A percentile compares a stretch with the other conserved stretches of the same genome.
phyloP scores from a whole-genome alignment of 2,797 vertebrate species.

The Myripristis murdjan region DNA sequence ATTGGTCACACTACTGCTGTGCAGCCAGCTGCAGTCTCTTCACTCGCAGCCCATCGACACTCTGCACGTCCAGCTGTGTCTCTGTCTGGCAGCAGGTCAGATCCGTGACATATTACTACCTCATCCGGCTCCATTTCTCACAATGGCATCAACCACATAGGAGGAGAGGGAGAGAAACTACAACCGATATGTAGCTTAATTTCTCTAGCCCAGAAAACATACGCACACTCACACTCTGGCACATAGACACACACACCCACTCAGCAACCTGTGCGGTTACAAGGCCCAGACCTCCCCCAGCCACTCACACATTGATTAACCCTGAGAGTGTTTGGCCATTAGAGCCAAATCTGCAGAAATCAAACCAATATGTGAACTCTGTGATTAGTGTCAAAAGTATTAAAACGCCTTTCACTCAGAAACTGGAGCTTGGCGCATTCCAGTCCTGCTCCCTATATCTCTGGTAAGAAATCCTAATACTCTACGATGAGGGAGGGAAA shows the following conservation, averaged over 20 bases:
- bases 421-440: slow-evolving; percentile 74
- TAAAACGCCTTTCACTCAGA: slow-evolving; percentile 82
- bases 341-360: slow-evolving; percentile 81
- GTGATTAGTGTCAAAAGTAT: slow-evolving; percentile 84
- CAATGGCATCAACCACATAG: slow-evolving; percentile 34
- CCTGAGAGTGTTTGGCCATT: slow-evolving; percentile 78
- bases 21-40: slow-evolving; percentile 79
- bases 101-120: slow-evolving; percentile 44
- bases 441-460: slow-evolving; percentile 75
- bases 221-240: slow-evolving; percentile 9
- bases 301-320: slow-evolving; percentile 80
- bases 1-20: slow-evolving; percentile 54
- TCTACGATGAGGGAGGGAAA: slow-evolving; percentile 65
- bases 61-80: slow-evolving; percentile 63
- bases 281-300: slow-evolving; percentile 55
- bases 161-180: slow-evolving; percentile 35
- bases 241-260: slow-evolving; percentile 33
- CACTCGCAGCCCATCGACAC: slow-evolving; percentile 73
- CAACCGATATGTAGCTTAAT: slow-evolving; percentile 8
- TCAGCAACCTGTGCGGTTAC: slow-evolving; percentile 46
- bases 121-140: slow-evolving; percentile 50
- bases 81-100: slow-evolving; percentile 63
- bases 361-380: slow-evolving; percentile 85
- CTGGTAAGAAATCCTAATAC: slow-evolving; percentile 78
- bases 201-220: slow-evolving; percentile 4